Evolutionary conservation across 2,797 vertebrate genomes (phyloP), one percentile per base, ranked within the genome.

Genomic region (Ataeniobius toweri): DNA sequence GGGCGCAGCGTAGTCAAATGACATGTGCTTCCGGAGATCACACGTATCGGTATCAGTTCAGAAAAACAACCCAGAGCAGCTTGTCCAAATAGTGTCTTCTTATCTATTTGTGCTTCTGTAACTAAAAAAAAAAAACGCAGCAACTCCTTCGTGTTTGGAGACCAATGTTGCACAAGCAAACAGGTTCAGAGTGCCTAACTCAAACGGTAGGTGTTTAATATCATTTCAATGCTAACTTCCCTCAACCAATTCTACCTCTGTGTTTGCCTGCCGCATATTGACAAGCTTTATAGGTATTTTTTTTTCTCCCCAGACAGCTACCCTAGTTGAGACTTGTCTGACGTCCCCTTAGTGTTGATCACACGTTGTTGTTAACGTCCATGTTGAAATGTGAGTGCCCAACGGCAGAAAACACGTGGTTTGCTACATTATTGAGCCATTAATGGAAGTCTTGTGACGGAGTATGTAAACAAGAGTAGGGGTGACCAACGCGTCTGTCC

Each of bases 21-120:
- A 92, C 93, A 94, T 93, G 93, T 94, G 93, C 92, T 93, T 93
- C 92, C 91, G 92, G 88, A 91, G 87, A 91, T 80, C 83, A 85
- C 85, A 79, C 87, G 84, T 88, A 90, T 89, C 85, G 68, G 70
- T 90, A 86, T 90, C 87, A 0, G 31, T 74, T 28, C 53, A 26
- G 41, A 63, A 89, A 90, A 90, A 87, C 83, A 18, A 14, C 67
- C 16, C 24, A 6, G 24, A 59, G 50, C 65, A 63, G 41, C 13
- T 39, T 26, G n/a, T 24, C 12, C 67, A 55, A 44, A 63, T 39
- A 8, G 2, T 7, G 6, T 0, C 10, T 0, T 0, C 5, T 5
- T 13, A 41, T 58, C 0, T 46, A 3, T 16, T 41, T 56, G 26
- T 44, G 20, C n/a, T 58, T 0, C 1, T 39, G 48, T 24, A 14